Percentiles rank a stretch among this genome's conserved stretches.
These are phyloP conservation scores for Neopelma chrysocephalum DNA, from an alignment of 2,797 vertebrate species.

Conservation along the genomic window DNA sequence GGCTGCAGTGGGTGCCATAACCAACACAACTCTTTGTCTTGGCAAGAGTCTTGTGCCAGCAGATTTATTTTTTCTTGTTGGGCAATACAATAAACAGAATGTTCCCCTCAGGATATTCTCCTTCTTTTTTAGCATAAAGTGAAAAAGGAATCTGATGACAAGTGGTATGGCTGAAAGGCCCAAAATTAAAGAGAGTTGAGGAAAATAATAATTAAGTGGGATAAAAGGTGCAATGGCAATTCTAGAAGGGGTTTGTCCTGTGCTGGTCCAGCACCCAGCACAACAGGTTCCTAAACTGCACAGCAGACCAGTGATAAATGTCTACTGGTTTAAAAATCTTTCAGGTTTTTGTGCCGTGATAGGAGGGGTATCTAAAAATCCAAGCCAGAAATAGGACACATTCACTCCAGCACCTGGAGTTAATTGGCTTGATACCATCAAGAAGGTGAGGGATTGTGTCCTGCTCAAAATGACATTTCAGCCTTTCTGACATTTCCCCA, in stretches of 20 bases:
- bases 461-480: neutral
- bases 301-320: neutral
- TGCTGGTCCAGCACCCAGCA: neutral
- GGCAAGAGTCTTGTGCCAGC: neutral
- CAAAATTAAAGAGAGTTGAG: neutral
- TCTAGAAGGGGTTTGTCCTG: neutral
- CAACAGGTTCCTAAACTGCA: neutral
- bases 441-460: neutral
- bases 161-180: neutral
- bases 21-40: neutral
- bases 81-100: neutral
- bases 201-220: neutral
- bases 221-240: neutral
- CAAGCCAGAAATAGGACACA: neutral
- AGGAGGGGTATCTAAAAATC: neutral
- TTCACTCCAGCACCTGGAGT: neutral
- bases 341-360: neutral
- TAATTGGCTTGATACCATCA: neutral
- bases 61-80: neutral
- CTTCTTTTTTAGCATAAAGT: neutral
- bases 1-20: neutral
- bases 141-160: neutral
- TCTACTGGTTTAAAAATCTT: neutral
- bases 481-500: neutral
- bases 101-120: rapidly evolving